A percentile compares a stretch with the other conserved stretches of the same genome.
Evolutionary conservation across 2,113 vertebrate species (phyloP).

Genomic region (Clarias macrocephalus): DNA sequence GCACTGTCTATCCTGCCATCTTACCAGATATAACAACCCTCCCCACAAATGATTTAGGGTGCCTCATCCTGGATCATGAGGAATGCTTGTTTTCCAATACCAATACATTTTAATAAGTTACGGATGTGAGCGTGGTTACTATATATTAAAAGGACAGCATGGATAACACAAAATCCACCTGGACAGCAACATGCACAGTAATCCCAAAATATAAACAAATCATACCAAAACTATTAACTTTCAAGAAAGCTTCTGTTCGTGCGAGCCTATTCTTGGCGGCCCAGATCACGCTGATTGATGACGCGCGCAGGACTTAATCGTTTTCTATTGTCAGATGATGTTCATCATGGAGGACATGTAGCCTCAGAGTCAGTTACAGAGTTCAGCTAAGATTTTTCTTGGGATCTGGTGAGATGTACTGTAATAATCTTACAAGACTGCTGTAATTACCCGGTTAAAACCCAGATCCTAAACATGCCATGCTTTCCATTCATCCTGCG

Average conservation of each 20-base stretch:
- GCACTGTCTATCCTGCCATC: too few species aligned
- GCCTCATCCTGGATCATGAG: too few species aligned
- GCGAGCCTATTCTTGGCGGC: neutral
- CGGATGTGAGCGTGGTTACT: too few species aligned
- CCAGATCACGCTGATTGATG: neutral
- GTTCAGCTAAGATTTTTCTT: neutral
- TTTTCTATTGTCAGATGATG: neutral
- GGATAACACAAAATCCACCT: neutral
- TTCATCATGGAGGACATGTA: too few species aligned
- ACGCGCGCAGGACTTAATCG: neutral
- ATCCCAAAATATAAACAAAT: neutral
- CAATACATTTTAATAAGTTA: too few species aligned
- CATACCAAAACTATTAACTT: neutral
- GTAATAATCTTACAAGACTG: neutral
- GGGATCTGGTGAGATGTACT: neutral
- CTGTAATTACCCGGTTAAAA: neutral
- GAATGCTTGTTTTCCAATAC: too few species aligned
- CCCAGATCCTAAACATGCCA: slow-evolving; percentile 9
- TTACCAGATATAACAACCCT: too few species aligned
- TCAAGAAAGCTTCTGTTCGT: neutral
- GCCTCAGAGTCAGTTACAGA: neutral
- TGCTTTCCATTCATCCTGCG: slow-evolving; percentile 45
- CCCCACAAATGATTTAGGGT: too few species aligned
- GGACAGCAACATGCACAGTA: neutral
- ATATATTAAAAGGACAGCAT: neutral